Evolutionary conservation across 53 echinoderm and acorn worm genomes (phyloP), one percentile per base, ranked within the genome.

Genomic region (Crossaster papposus): DNA sequence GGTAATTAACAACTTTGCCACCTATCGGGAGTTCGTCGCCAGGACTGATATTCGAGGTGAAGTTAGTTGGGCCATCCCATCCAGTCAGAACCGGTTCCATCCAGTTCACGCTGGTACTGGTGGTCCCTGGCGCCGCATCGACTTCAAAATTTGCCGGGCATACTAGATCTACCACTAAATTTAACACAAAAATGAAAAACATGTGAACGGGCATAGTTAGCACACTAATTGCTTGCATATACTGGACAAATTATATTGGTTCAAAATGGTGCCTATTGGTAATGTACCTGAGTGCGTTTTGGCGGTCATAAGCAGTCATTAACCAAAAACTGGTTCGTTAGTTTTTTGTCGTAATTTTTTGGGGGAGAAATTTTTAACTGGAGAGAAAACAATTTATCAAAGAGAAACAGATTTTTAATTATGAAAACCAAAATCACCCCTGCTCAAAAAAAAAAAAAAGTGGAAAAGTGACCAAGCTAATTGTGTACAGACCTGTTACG

Each of bases 21-120:
- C 68, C 77, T 28, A 84, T 91, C 15, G 29, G 65, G 64, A 51
- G 77, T 64, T 14, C 54, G 18, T 4, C 65, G 3, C 84, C 85
- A 30, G 79, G 31, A 64, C 33, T 50, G 26, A 64, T 36, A 63
- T 9, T 68, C 2, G 77, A 70, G 26, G 76, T 76, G 76, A 76
- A 36, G 31, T 76, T 76, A 12, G 37, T 76, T 76, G 76, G 76
- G 36, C 76, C 23, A 20, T 76, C 23, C 76, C 76, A 76, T 34
- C 76, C 76, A 36, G 36, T 76, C 14, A 76, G 36, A 36, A 35
- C 76, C 36, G 76, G 76, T 76, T 76, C 76, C 3, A 35, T 26
- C 76, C 76, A 76, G 37, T 76, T 37, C 38, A 76, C 76, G 3
- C 76, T 34, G 76, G 76, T 76, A 1, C 28, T 30, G 9, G 76